phyloP scores from a whole-genome alignment of 1,140 invertebrate species.

The Lanistes nyassanus region DNA sequence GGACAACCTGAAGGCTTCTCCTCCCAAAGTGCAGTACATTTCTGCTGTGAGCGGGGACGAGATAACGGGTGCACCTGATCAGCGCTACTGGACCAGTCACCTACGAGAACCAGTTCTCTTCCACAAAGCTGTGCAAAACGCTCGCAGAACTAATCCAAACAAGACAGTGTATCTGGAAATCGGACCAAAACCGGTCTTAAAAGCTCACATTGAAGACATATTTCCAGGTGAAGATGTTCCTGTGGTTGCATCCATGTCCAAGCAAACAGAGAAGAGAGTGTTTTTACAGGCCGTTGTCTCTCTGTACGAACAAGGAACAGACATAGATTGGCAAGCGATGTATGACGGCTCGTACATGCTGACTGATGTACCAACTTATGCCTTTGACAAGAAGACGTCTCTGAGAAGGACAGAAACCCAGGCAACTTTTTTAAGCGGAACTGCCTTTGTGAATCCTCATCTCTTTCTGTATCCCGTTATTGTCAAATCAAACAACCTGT shows the following conservation, averaged over 20 bases:
- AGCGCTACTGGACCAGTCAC: constrained; percentile 32
- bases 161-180: constrained; percentile 36
- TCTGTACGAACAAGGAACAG: constrained; percentile 18
- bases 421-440: background rate
- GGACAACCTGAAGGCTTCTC: background rate
- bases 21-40: background rate
- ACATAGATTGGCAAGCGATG: constrained; percentile 7
- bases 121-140: constrained; percentile 22
- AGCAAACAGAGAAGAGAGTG: background rate
- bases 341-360: background rate
- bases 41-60: constrained; percentile 32
- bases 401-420: background rate
- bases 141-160: background rate
- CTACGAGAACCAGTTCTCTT: constrained; percentile 29
- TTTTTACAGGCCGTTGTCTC: background rate
- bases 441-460: background rate
- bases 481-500: background rate
- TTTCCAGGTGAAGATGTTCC: constrained; percentile 9
- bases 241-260: constrained; percentile 27
- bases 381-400: constrained; percentile 1
- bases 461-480: background rate
- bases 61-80: background rate
- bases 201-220: constrained; percentile 27
- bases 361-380: constrained; percentile 7
- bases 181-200: constrained; percentile 33